Conservation (phyloP, 2,113 vertebrate species). For the Sander vitreus region DNA sequence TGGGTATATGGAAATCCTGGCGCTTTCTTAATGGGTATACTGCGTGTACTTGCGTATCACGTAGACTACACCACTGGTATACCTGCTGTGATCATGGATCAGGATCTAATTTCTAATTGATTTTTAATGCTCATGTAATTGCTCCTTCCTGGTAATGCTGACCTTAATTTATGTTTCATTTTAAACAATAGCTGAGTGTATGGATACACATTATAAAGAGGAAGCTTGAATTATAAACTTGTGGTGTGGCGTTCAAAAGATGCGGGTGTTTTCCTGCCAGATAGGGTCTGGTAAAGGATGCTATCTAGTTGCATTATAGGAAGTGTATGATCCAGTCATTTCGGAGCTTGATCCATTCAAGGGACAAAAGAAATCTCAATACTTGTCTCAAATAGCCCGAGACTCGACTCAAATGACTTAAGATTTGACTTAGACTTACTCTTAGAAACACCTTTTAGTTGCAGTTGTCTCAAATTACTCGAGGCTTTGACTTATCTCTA, state of each 20-base stretch:
- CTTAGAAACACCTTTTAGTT: neutral
- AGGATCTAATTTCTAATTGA: slow-evolving; percentile 22
- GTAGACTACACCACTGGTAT: neutral
- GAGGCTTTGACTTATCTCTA: no score
- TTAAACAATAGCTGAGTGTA: neutral
- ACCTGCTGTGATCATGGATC: neutral
- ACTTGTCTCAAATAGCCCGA: neutral
- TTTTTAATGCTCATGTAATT: slow-evolving; percentile 4
- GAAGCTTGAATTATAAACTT: neutral
- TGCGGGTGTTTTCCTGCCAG: neutral
- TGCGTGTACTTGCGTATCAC: no score
- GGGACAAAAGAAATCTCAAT: neutral
- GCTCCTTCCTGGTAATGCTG: neutral
- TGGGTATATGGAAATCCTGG: no score
- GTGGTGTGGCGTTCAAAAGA: neutral
- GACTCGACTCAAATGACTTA: neutral
- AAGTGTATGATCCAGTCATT: neutral
- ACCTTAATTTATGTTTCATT: slow-evolving; percentile 1
- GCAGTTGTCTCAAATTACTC: neutral
- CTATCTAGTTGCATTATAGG: neutral
- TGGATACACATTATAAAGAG: neutral
- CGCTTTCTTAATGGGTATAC: no score
- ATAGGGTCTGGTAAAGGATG: neutral
- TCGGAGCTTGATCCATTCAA: neutral
- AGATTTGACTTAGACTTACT: neutral